Conservation (phyloP, 2,888 invertebrate genomes). For the Heteropelma amictum region DNA sequence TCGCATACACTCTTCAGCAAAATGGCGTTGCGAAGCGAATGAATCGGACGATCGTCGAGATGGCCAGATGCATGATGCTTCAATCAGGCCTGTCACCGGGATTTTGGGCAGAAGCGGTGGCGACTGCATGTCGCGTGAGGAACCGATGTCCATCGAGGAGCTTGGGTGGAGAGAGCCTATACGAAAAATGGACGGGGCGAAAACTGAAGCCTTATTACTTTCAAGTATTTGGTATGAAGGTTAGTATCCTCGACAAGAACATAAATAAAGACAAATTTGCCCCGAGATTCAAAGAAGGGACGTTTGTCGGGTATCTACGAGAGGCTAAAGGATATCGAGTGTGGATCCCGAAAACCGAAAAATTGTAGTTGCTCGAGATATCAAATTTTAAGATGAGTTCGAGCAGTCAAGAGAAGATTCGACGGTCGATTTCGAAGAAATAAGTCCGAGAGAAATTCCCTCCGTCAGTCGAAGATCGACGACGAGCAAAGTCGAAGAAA, state of each 20-base stretch:
- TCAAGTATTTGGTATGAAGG: constrained; percentile 48
- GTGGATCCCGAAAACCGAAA: constrained; percentile 44
- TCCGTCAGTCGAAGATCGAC: background rate
- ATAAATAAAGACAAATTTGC: constrained; percentile 50
- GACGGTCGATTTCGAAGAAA: constrained; percentile 2
- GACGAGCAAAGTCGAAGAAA: background rate
- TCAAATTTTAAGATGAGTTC: background rate
- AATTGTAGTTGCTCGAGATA: constrained; percentile 45
- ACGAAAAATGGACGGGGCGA: constrained; percentile 46
- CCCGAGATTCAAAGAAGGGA: constrained; percentile 42
- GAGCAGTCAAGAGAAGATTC: background rate
- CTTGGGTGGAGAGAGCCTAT: constrained; percentile 48
- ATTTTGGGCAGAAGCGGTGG: constrained; percentile 65
- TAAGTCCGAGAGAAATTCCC: background rate
- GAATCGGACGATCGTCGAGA: constrained; percentile 60
- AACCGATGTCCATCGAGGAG: constrained; percentile 55
- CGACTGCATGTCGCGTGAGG: constrained; percentile 55
- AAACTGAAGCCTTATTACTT: constrained; percentile 38
- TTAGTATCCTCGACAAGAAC: constrained; percentile 40
- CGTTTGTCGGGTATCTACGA: constrained; percentile 53
- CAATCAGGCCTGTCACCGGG: constrained; percentile 54
- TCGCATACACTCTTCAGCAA: constrained; percentile 52
- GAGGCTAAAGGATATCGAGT: constrained; percentile 51
- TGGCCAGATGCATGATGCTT: constrained; percentile 59
- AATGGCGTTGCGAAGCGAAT: constrained; percentile 58